Evolutionary conservation across 2,113 vertebrate species (phyloP), one percentile per base, ranked within the genome.

Genomic region (Platichthys stellatus): DNA sequence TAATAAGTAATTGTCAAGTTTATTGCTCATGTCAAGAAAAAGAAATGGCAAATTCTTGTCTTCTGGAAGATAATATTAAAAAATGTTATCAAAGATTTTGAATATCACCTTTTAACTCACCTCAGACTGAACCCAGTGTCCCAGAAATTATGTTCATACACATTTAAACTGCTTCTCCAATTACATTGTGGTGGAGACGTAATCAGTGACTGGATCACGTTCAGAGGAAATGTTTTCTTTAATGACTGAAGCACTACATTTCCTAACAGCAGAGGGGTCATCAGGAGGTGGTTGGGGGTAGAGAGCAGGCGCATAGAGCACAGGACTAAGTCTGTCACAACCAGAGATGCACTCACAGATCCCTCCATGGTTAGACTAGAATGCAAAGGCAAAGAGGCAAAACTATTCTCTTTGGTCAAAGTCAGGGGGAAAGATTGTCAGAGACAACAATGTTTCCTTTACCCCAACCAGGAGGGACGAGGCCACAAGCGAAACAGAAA

Each of bases 131-230:
- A 24, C 31, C 6, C 66, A 24, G 66, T 23, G n/a, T 15, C n/a
- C 31, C 21, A 40, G 51, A 56, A 57, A 56, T 57, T 20, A 68
- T 26, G 20, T 9, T n/a, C 31, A 18, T 40, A 56, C 38, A 40
- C 31, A 56, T 5, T 20, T 56, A 38, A 35, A 68, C 66, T 40
- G 53, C 66, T 24, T 69, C 35, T n/a, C n/a, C 66, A 69, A 69
- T 69, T 35, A 67, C 47, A 54, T 14, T 35, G 26, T 38, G 49
- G 49, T 21, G 47, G 65, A 5, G 54, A 53, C 47, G 3, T 54
- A 67, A 67, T 67, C 18, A 35, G 28, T 12, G 47, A 21, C 43
- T 35, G 47, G 17, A 35, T n/a, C 64, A 53, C 49, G 18, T 67
- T 67, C 18, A n/a, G 63, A 20, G 63, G 9, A 10, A 20, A 31